Percentiles rank a stretch among this genome's conserved stretches.
Evolutionary conservation across 2,888 invertebrate species (phyloP).

Genomic region (Apamea monoglypha): DNA sequence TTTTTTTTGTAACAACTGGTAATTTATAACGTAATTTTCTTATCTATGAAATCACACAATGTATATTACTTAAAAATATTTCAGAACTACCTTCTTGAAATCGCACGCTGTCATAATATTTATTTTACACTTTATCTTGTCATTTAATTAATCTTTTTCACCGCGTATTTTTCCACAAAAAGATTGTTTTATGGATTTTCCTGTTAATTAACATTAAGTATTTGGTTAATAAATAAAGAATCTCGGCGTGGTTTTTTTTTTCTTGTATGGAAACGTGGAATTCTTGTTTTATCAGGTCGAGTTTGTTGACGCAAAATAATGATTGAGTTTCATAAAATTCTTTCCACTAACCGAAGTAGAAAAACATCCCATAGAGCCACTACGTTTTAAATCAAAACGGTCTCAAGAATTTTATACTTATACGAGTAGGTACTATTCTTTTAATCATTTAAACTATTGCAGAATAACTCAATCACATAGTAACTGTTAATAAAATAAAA

Average conservation of each 20-base stretch:
- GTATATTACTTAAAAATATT: conserved; percentile 41
- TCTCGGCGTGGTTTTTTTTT: conserved; percentile 37
- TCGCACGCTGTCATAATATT: conserved; percentile 65
- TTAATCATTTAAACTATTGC: background rate
- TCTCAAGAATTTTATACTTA: background rate
- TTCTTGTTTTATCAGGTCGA: conserved; percentile 41
- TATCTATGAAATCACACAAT: conserved; percentile 32
- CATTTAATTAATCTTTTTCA: conserved; percentile 24
- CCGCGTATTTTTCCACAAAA: conserved; percentile 36
- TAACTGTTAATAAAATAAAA: background rate
- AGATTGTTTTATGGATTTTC: conserved; percentile 21
- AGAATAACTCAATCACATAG: background rate
- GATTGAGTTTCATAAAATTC: conserved; percentile 17
- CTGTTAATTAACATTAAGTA: conserved; percentile 31
- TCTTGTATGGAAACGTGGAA: conserved; percentile 1
- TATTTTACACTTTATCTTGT: conserved; percentile 28
- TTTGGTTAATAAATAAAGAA: conserved; percentile 15
- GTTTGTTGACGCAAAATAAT: conserved; percentile 10
- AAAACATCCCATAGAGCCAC: too few species aligned
- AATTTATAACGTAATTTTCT: conserved; percentile 17
- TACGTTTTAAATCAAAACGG: background rate
- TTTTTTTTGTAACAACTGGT: conserved; percentile 1
- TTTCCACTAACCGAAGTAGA: background rate
- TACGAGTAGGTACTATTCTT: background rate
- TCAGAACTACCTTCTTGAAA: conserved; percentile 36